A percentile compares a stretch with the other conserved stretches of the same genome.
These are phyloP conservation scores for Cinara cedri DNA, from an alignment of 2,888 invertebrate species.

Conservation along the genomic window DNA sequence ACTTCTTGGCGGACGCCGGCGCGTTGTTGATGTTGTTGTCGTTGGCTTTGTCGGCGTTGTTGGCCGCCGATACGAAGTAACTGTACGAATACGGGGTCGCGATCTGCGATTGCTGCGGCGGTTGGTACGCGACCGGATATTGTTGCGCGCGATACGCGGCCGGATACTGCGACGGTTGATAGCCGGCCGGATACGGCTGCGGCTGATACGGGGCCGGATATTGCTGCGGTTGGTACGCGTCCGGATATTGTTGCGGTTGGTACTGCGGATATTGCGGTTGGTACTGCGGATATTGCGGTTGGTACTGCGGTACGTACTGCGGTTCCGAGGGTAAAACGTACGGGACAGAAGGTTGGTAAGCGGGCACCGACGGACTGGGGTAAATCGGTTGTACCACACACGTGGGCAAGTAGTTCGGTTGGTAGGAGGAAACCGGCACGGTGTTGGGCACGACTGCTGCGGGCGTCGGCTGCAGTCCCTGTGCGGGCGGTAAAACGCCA, in stretches of 20 bases:
- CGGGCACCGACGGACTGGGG: conserved; percentile 8
- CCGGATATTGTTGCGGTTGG: conserved; percentile 6
- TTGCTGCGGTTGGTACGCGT: background rate
- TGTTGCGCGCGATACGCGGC: background rate
- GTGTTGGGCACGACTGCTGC: background rate
- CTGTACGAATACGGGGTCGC: conserved; percentile 35
- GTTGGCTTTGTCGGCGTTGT: background rate
- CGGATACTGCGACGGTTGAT: conserved; percentile 5
- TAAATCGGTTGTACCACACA: conserved; percentile 14
- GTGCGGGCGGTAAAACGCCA: background rate
- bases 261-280: conserved; percentile 29
- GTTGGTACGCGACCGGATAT: conserved; percentile 22
- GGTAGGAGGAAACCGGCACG: conserved; percentile 2
- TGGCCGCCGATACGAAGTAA: conserved; percentile 23
- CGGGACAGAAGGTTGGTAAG: conserved; percentile 19
- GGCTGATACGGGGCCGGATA: conserved; percentile 11
- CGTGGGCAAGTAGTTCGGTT: conserved; percentile 16
- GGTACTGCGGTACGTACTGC: conserved; percentile 1
- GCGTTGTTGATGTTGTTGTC: conserved; percentile 9
- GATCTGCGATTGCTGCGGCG: background rate
- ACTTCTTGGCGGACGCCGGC: conserved; percentile 2
- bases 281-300: conserved; percentile 32
- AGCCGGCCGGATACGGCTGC: conserved; percentile 6
- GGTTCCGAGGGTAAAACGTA: background rate
- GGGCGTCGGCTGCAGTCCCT: background rate